These are phyloP conservation scores for Apostichopus californicus DNA, from an alignment of 35 echinoderm and acorn worm genomes.

Conservation along the genomic window DNA sequence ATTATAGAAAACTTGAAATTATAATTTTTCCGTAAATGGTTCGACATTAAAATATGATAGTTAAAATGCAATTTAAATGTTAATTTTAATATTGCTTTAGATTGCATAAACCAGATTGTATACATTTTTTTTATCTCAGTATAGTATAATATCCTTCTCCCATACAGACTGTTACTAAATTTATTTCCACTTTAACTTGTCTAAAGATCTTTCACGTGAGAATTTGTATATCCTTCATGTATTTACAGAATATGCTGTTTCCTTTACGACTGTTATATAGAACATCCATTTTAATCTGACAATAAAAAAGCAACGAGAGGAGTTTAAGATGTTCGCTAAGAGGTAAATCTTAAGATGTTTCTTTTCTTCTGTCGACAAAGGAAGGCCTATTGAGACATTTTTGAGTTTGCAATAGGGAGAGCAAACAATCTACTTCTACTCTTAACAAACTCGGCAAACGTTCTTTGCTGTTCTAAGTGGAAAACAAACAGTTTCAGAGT, in stretches of 20 bases:
- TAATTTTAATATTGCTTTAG: no score
- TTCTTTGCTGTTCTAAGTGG: background rate
- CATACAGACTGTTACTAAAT: no score
- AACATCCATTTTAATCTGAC: background rate
- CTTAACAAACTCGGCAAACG: background rate
- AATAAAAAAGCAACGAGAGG: background rate
- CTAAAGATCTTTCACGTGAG: background rate
- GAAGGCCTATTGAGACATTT: background rate
- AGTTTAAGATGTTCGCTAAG: background rate
- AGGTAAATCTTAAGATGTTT: background rate
- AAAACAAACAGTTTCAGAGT: background rate
- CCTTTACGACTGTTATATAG: background rate
- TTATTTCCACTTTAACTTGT: background rate
- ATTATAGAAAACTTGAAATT: no score
- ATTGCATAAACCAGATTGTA: no score
- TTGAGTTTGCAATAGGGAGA: background rate
- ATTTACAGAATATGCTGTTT: background rate
- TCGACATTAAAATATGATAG: no score
- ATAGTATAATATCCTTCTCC: no score
- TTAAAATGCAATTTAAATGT: no score
- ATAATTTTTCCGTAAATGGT: no score
- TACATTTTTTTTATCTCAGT: no score
- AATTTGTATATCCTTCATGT: background rate
- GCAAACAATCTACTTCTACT: background rate
- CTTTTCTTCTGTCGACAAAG: background rate